Base-by-base conservation (phyloP, 2,113 vertebrate species). In the Hippolais icterina region DNA sequence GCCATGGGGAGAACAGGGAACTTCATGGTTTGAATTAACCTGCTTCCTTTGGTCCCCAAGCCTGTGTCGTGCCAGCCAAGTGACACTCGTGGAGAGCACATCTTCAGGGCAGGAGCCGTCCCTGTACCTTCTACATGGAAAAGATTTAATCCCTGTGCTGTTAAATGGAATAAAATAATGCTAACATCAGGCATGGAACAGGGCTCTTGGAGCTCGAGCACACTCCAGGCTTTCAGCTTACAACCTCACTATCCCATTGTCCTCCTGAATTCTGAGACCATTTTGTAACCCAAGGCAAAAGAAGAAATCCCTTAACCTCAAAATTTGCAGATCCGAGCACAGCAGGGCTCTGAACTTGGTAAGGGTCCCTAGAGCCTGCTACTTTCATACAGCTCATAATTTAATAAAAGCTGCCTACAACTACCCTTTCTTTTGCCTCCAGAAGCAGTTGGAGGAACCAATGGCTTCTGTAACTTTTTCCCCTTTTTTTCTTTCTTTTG, bases 101-200 rank as follows among this genome's bases (percentile, higher is more conserved):
- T 10, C 50, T 37, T 65, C 49, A 46, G 50, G 59, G 57, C 35
- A 59, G 47, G 35, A 89, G 44, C 20, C n/a, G 46, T 29, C 44
- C 52, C 15, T 42, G 24, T 24, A 33, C n/a, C 50, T 78, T 35
- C 35, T 41, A 42, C 47, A 25, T 1, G 4, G 69, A 28, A 71
- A 64, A 47, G 8, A 47, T 18, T 47, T 10, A 35, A 89, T 9
- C 44, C 19, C 2, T 2, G 22, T 29, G 52, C 65, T 22, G 10
- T 41, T 39, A 37, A 44, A n/a, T 3, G 15, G 24, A 68, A 21
- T 16, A 11, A 31, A 83, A 79, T 6, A 15, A 50, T 5, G 18
- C 35, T 27, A 46, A 2, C 21, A 10, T 18, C 6, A 1, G 60
- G n/a, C n/a, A 77, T 0, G 0, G 13, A 33, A 18, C 47, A 16